Evolutionary conservation across 2,113 vertebrate genomes (phyloP).

Genomic region (Gobio gobio): DNA sequence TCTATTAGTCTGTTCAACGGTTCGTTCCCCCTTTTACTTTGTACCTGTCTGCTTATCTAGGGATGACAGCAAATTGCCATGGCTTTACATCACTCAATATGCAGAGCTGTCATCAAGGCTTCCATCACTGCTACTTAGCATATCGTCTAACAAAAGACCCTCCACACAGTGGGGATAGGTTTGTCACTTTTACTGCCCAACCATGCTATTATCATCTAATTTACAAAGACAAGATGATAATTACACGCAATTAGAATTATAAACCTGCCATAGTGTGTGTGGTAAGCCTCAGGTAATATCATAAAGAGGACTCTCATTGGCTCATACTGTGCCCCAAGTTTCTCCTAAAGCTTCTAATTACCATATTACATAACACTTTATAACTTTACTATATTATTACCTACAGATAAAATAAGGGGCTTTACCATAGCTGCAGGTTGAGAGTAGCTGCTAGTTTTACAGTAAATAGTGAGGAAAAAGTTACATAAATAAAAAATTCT

Average conservation of each 20-base stretch:
- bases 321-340: constrained; percentile 34
- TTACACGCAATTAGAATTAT: constrained; percentile 57
- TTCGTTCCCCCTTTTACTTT: constrained; percentile 36
- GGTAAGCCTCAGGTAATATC: constrained; percentile 41
- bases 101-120: constrained; percentile 50
- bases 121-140: constrained; percentile 54
- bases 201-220: constrained; percentile 57
- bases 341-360: constrained; percentile 41
- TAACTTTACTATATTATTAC: constrained; percentile 50
- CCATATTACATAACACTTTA: constrained; percentile 51
- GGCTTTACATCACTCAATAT: constrained; percentile 54
- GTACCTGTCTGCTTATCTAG: constrained; percentile 48
- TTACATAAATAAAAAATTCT: not conserved
- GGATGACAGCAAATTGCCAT: constrained; percentile 53
- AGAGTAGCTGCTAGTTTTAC: constrained; percentile 9
- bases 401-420: constrained; percentile 26
- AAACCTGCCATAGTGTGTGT: constrained; percentile 48
- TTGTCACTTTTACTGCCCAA: constrained; percentile 55
- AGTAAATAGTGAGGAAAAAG: constrained; percentile 13
- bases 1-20: constrained; percentile 34
- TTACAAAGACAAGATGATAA: constrained; percentile 56
- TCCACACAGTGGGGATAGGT: constrained; percentile 37
- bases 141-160: constrained; percentile 49
- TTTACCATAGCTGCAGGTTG: not conserved
- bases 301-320: constrained; percentile 37